Evolutionary conservation across 2,797 vertebrate species (phyloP), one percentile per base, ranked within the genome.

Genomic region (Etheostoma nigrum): DNA sequence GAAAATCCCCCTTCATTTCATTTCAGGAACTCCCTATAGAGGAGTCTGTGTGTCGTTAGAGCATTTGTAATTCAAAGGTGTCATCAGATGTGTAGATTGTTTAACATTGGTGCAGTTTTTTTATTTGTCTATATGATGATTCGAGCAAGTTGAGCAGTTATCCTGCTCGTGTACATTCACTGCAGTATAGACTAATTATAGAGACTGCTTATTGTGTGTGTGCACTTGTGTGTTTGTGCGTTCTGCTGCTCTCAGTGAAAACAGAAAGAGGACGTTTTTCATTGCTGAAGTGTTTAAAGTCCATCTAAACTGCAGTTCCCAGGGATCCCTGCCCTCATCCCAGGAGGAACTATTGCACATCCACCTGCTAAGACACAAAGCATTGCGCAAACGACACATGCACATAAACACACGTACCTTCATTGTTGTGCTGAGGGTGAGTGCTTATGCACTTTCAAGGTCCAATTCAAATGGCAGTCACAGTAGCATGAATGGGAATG

Each of bases 281-380:
- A 85, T 80, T 92, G 85, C 85, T 92, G 88, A 89, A 90, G 83
- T 77, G 75, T 83, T 83, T 83, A 92, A 92, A 90, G 89, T 91
- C 90, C 88, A 81, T 69, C 49, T 49, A n/a, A 77, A 77, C 65
- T 81, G 67, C 84, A 77, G 11, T 27, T 85, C 30, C 70, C 67
- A 12, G 48, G 86, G 78, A 79, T 86, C 89, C 73, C 88, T 88
- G 82, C 80, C 74, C 40, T 63, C 18, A 47, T 86, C 86, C 76
- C 85, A 89, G 78, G 60, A 70, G 53, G 51, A 49, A 51, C 71
- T 84, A 81, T 82, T 72, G 42, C 48, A 7, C 18, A 73, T 70
- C 47, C 87, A 89, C 91, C 88, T 90, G 88, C 83, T 74, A 79
- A 76, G 62, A 78, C n/a, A 47, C 61, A 71, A 67, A 63, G 53